Evolutionary conservation across 1,140 invertebrate species (phyloP).

Genomic region (Drosophila leontia): DNA sequence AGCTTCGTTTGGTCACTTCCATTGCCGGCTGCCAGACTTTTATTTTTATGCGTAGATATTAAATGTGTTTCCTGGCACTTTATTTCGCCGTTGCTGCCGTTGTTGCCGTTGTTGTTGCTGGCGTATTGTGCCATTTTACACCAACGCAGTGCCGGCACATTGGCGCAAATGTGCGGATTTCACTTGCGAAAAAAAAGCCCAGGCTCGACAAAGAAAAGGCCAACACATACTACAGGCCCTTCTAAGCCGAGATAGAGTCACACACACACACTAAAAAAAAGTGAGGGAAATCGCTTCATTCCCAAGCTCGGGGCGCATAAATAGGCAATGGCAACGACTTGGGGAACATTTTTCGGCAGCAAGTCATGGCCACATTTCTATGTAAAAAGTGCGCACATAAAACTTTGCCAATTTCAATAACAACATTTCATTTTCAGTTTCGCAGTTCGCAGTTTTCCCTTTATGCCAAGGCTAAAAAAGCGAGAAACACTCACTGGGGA

Average conservation of each 20-base stretch:
- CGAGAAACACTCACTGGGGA: constrained; percentile 65
- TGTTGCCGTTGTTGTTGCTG: constrained; percentile 55
- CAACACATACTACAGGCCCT: not conserved
- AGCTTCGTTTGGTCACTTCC: constrained; percentile 74
- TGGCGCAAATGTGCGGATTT: constrained; percentile 77
- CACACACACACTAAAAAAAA: constrained; percentile 10
- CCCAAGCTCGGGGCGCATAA: constrained; percentile 69
- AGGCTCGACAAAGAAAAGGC: constrained; percentile 29
- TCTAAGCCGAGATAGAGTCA: constrained; percentile 16
- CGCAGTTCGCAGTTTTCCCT: constrained; percentile 46
- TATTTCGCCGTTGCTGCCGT: constrained; percentile 63
- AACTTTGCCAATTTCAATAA: constrained; percentile 83
- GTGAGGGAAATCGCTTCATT: constrained; percentile 51
- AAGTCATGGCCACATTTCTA: constrained; percentile 82
- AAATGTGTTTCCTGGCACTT: constrained; percentile 84
- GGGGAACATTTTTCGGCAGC: constrained; percentile 66
- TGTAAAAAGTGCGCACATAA: constrained; percentile 78
- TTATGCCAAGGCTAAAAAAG: constrained; percentile 38
- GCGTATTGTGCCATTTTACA: constrained; percentile 78
- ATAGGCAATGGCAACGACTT: constrained; percentile 64
- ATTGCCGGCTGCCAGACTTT: constrained; percentile 79
- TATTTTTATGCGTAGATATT: constrained; percentile 84
- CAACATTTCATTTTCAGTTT: constrained; percentile 79
- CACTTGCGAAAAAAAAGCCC: constrained; percentile 46
- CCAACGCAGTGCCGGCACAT: constrained; percentile 73